phyloP scores from a whole-genome alignment of 2,888 invertebrate species.

The Prosapia bicincta region DNA sequence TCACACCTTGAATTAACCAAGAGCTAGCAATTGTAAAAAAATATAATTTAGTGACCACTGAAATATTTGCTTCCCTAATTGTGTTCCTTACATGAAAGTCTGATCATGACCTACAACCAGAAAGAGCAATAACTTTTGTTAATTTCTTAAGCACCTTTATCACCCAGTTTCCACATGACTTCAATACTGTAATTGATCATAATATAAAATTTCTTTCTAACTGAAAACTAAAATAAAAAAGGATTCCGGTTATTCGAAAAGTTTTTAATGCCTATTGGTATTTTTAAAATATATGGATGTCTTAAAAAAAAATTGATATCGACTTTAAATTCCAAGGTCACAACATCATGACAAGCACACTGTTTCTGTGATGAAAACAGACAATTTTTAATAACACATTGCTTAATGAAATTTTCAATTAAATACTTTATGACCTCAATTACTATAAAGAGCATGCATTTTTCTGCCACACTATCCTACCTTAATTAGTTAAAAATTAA shows the following conservation, averaged over 20 bases:
- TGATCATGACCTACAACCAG: conserved; percentile 10
- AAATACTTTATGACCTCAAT: not conserved
- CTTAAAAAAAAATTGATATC: not conserved
- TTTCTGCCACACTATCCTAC: too few species aligned
- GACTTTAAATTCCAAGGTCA: conserved; percentile 20
- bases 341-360: conserved; percentile 16
- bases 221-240: conserved; percentile 2
- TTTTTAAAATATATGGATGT: not conserved
- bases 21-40: too few species aligned
- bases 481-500: too few species aligned
- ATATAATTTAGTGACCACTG: not conserved
- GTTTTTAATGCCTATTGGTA: too few species aligned
- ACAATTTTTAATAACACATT: conserved; percentile 6
- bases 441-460: too few species aligned
- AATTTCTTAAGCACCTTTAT: conserved; percentile 5
- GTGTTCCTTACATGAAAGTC: too few species aligned
- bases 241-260: too few species aligned
- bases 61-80: not conserved
- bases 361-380: conserved; percentile 15
- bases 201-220: not conserved
- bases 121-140: not conserved
- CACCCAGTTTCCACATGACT: not conserved
- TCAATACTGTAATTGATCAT: not conserved
- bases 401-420: conserved; percentile 7
- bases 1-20: too few species aligned